Evolutionary conservation across 2,888 invertebrate species (phyloP).

Genomic region (Caenorhabditis uteleia): DNA sequence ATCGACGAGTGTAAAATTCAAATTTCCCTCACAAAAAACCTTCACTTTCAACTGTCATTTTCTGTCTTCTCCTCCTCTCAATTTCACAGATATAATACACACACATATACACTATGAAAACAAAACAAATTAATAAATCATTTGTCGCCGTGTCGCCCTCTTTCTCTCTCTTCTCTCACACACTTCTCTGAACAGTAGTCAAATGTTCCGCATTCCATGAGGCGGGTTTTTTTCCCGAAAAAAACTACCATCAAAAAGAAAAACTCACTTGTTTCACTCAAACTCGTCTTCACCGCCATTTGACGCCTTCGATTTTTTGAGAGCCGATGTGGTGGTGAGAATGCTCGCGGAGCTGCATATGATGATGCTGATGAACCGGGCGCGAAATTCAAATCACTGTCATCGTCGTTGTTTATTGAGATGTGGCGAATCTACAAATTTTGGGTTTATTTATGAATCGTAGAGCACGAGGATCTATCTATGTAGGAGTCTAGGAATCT

Average conservation of each 20-base stretch:
- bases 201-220: no score
- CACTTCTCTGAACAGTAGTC: conserved; percentile 5
- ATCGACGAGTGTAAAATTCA: no score
- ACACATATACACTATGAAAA: no score
- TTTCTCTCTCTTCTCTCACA: no score
- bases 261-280: conserved; percentile 53
- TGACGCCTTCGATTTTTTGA: conserved; percentile 48
- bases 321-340: conserved; percentile 58
- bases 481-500: conserved; percentile 44
- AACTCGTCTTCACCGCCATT: conserved; percentile 51
- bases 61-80: no score
- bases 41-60: no score
- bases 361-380: conserved; percentile 4
- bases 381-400: conserved; percentile 20
- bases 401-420: conserved; percentile 17
- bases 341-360: conserved; percentile 36
- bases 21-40: no score
- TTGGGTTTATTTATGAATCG: no score
- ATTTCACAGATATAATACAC: no score
- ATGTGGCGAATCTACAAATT: conserved; percentile 9
- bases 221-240: no score
- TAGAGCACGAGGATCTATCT: conserved; percentile 24
- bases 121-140: no score
- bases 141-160: not conserved
- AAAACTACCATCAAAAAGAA: no score